Conservation (phyloP, 2,888 invertebrate species). For the Latrodectus elegans region DNA sequence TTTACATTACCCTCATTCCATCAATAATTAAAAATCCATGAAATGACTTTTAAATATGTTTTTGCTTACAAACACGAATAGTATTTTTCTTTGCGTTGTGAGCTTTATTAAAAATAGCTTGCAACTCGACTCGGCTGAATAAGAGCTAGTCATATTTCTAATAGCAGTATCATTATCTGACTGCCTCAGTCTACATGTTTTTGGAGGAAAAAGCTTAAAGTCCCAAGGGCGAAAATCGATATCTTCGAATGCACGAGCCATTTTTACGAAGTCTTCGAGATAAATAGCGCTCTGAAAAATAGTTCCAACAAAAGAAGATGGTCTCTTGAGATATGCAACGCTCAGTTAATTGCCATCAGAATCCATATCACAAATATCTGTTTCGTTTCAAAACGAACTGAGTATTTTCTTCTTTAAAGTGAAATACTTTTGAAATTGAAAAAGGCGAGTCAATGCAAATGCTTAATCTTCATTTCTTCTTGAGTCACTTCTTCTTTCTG, state of each 20-base stretch:
- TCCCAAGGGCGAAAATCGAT: not conserved
- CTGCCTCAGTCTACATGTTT: not conserved
- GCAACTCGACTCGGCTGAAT: not conserved
- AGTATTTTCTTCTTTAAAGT: not conserved
- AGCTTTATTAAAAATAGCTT: not conserved
- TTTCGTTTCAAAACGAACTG: not conserved
- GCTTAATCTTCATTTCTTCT: not conserved
- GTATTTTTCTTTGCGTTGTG: not conserved
- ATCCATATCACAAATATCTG: not conserved
- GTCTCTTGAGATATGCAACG: not conserved
- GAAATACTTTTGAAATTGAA: not conserved
- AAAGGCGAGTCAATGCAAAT: not conserved
- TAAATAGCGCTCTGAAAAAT: not conserved
- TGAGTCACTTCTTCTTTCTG: not conserved
- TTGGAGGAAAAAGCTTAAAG: not conserved
- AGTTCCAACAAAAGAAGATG: not conserved
- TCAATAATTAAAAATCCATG: not conserved
- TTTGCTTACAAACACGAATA: not conserved
- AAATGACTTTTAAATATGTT: not conserved
- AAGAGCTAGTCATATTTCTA: not conserved
- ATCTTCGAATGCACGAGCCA: not conserved
- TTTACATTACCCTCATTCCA: not conserved
- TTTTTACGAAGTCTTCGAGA: not conserved
- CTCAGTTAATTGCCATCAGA: slow-evolving; percentile 3
- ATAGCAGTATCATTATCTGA: not conserved